These are phyloP conservation scores for Tachyglossus aculeatus DNA, from an alignment of 2,797 vertebrate genomes.

Conservation along the genomic window DNA sequence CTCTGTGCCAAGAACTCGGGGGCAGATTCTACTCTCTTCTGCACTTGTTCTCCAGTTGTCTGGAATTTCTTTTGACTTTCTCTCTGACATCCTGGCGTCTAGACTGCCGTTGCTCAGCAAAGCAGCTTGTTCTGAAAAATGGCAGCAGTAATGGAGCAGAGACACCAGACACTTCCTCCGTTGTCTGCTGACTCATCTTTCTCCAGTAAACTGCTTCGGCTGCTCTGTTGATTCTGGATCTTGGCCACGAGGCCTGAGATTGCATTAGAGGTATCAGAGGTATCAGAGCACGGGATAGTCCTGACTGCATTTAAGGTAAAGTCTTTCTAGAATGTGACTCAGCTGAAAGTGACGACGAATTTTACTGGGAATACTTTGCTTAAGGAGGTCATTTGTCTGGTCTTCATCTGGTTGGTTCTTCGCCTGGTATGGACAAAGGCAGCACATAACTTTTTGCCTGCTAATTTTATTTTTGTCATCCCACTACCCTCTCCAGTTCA, in stretches of 20 bases:
- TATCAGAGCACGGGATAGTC: background rate
- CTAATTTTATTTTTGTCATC: no score
- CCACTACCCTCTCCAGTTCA: no score
- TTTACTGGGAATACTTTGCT: no score
- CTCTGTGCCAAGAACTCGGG: no score
- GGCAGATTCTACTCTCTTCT: no score
- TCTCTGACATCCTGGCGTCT: background rate
- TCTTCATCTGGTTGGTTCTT: no score
- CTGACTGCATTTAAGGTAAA: background rate
- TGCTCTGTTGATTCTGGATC: slow-evolving; percentile 14
- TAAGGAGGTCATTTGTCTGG: no score
- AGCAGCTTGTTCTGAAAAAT: background rate
- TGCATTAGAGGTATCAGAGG: background rate
- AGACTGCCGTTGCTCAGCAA: background rate
- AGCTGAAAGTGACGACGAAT: no score
- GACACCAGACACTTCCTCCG: background rate
- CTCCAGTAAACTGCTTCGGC: slow-evolving; percentile 12
- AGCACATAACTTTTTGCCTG: no score
- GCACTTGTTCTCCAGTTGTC: no score
- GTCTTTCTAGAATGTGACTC: background rate
- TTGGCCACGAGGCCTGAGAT: background rate
- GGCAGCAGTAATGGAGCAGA: background rate
- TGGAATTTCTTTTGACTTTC: background rate
- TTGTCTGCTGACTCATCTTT: background rate
- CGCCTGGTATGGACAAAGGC: no score